These are phyloP conservation scores for Streblospio benedicti DNA, from an alignment of 1,140 invertebrate genomes.

Conservation along the genomic window DNA sequence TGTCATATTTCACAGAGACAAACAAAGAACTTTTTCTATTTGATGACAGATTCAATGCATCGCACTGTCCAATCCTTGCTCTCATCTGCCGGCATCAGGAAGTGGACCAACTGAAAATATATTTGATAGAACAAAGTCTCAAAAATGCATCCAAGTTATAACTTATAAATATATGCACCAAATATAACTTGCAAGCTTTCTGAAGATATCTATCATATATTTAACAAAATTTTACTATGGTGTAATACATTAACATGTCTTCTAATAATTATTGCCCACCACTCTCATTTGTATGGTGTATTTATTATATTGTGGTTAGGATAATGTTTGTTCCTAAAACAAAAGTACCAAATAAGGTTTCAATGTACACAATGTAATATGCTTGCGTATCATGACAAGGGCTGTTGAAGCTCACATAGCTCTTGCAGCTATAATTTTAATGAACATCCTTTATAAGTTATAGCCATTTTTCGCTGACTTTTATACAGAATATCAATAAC, in stretches of 20 bases:
- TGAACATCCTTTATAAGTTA: background rate
- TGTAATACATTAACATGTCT: background rate
- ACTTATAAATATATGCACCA: background rate
- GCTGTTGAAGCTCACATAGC: too few species aligned
- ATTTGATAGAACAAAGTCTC: background rate
- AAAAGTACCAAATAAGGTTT: too few species aligned
- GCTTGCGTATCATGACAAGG: too few species aligned
- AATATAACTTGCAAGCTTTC: background rate
- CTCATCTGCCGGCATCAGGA: background rate
- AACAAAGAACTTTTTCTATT: too few species aligned
- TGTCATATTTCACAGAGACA: too few species aligned
- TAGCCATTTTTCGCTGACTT: background rate
- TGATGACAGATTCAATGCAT: background rate
- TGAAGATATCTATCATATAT: background rate
- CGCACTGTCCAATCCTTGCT: background rate
- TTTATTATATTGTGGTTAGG: too few species aligned
- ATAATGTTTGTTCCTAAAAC: too few species aligned
- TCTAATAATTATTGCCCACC: background rate
- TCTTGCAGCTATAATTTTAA: background rate
- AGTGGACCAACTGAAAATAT: background rate
- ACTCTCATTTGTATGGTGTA: too few species aligned
- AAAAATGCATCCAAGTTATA: background rate
- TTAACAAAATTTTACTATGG: background rate
- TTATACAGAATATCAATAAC: background rate
- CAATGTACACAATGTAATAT: too few species aligned